Evolutionary conservation across 1,140 invertebrate species (phyloP), one percentile per base, ranked within the genome.

Genomic region (Catajapyx aquilonaris): DNA sequence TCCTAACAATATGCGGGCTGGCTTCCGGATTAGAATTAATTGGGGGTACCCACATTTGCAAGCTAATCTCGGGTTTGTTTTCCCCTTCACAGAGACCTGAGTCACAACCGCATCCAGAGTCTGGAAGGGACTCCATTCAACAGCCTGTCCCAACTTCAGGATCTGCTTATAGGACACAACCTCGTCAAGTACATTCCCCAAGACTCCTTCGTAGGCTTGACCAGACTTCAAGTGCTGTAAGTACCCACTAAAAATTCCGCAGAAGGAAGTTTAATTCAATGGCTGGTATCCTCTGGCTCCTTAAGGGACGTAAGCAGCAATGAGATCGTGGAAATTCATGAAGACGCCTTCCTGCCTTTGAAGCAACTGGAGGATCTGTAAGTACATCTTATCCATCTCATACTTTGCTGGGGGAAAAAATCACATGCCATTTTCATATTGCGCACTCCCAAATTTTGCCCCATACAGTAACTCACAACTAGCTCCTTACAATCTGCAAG

Each of bases 241-340:
- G 81, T 76, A 35, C 38, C 7, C 22, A 13, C 37, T 35, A 28
- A n/a, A 31, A 34, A 19, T 3, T 4, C 33, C 28, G 21, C 20
- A 9, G 16, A 35, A 16, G 19, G 22, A 40, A 13, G 31, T 19
- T 41, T 41, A 16, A 35, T 20, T 35, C 31, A 33, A 18, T 19
- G 32, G 15, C 37, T n/a, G n/a, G n/a, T n/a, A n/a, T n/a, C n/a
- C n/a, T n/a, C n/a, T n/a, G n/a, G n/a, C n/a, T n/a, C 51, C 69
- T 72, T 31, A 63, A 94, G 87, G 47, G 79, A 93, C 57, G 58
- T 95, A 48, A 79, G 85, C 53, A 71, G 72, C 47, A 95, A 95
- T 60, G 59, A 69, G 40, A 88, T 95, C 43, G 65, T 69, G 31
- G 65, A 66, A 36, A 88, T 95, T 43, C 75, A 94, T 57, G 69